Evolutionary conservation across 2,888 invertebrate genomes (phyloP), one percentile per base, ranked within the genome.

Genomic region (Heteromurus nitidus): DNA sequence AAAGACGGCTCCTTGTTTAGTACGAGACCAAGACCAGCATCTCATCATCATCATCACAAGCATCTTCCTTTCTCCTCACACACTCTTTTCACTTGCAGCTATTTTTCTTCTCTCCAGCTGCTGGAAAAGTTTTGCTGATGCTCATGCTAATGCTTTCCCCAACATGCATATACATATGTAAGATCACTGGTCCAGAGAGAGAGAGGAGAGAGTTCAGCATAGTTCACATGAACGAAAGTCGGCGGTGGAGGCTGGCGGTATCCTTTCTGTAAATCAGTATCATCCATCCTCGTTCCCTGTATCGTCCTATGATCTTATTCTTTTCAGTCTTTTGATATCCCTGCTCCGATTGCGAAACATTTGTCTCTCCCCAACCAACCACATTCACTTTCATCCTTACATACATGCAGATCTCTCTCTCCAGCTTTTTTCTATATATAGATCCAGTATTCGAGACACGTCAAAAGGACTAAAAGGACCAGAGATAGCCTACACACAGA

Each of bases 191-290:
- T 47, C 47, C 47, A n/a, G n/a, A 5, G n/a, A n/a, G n/a, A n/a
- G n/a, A n/a, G n/a, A n/a, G n/a, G n/a, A n/a, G n/a, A n/a, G n/a
- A 36, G 36, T 36, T 36, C 36, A 36, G 13, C 36, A 5, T 13
- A 36, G 36, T 36, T 36, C 36, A 13, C n/a, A n/a, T n/a, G n/a
- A n/a, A n/a, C n/a, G n/a, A n/a, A n/a, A n/a, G n/a, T n/a, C n/a
- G n/a, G n/a, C n/a, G n/a, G n/a, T n/a, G n/a, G n/a, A n/a, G n/a
- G n/a, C n/a, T 36, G n/a, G 47, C n/a, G 47, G 47, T 47, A 47
- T 47, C 47, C n/a, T 47, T n/a, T n/a, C 47, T 47, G n/a, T 16
- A 47, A n/a, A 47, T 47, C 47, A 47, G 47, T 5, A 47, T 47
- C 47, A 47, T 47, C n/a, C 47, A 5, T 47, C n/a, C n/a, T 47